phyloP scores from a whole-genome alignment of 2,797 vertebrate species.

The Amblyraja radiata region DNA sequence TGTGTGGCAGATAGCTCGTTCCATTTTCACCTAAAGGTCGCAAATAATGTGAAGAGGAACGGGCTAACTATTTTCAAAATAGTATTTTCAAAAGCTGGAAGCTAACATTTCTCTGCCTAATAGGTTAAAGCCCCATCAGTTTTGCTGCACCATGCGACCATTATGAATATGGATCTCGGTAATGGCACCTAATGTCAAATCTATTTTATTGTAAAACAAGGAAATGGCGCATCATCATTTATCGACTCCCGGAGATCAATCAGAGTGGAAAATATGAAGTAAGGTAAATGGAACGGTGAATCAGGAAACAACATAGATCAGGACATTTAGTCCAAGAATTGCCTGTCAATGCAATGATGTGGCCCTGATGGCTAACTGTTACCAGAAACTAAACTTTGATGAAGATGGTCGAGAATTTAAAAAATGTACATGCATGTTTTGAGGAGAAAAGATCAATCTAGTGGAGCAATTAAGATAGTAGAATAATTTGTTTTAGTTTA shows the following conservation, averaged over 20 bases:
- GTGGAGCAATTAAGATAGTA: neutral
- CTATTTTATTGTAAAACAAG: constrained; percentile 17
- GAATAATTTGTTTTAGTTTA: neutral
- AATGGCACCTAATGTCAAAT: constrained; percentile 26
- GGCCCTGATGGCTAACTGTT: neutral
- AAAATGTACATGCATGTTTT: neutral
- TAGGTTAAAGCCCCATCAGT: neutral
- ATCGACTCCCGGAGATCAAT: neutral
- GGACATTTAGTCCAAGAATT: neutral
- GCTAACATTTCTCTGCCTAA: neutral
- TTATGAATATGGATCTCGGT: neutral
- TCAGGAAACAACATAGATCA: neutral
- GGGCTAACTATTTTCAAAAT: no score
- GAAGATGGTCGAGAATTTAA: neutral
- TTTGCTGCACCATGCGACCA: neutral
- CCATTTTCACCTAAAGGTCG: neutral
- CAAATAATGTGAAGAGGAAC: neutral
- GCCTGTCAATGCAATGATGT: neutral
- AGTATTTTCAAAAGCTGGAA: neutral
- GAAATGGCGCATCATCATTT: constrained; percentile 2
- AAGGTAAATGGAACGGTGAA: neutral
- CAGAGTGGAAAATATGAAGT: neutral
- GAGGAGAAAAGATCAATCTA: no score
- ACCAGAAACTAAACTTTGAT: neutral
- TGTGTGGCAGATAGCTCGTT: neutral